A percentile compares a stretch with the other conserved stretches of the same genome.
phyloP scores from a whole-genome alignment of 2,797 vertebrate genomes.

The Galaxias olidus region DNA sequence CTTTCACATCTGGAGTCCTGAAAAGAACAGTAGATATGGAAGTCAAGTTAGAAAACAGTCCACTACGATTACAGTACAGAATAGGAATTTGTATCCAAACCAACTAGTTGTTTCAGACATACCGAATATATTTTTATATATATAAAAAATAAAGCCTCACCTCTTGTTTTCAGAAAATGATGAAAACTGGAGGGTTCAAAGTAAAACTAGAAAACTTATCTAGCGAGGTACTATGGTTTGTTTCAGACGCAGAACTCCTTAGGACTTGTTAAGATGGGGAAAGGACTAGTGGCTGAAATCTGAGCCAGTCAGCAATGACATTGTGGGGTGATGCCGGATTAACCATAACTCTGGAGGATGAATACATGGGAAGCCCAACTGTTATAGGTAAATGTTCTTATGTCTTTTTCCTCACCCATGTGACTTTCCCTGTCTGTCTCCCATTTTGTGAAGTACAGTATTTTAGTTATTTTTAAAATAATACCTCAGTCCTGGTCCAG shows the following conservation, averaged over 20 bases:
- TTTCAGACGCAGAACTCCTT: conserved; percentile 60
- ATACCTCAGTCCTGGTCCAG: conserved; percentile 53
- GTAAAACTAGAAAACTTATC: conserved; percentile 31
- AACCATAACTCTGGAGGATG: conserved; percentile 50
- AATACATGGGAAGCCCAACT: conserved; percentile 50
- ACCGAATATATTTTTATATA: neutral
- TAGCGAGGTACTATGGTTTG: conserved; percentile 36
- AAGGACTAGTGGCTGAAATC: conserved; percentile 53
- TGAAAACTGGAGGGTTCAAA: conserved; percentile 1
- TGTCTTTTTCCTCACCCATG: conserved; percentile 33
- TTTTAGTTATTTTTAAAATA: conserved; percentile 1
- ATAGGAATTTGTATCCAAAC: neutral
- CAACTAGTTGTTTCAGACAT: no score
- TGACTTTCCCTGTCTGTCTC: conserved; percentile 22
- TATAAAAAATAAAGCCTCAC: conserved; percentile 46
- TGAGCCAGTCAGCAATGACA: conserved; percentile 62
- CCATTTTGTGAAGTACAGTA: conserved; percentile 16
- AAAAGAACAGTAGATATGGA: conserved; percentile 1
- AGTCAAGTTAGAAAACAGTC: conserved; percentile 1
- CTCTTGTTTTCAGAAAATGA: conserved; percentile 40
- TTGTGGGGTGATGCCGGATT: conserved; percentile 41
- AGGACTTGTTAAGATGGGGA: conserved; percentile 56
- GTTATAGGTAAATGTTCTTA: conserved; percentile 39
- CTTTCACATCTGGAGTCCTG: conserved; percentile 11
- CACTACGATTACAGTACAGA: neutral